Evolutionary conservation across 2,113 vertebrate genomes (phyloP).

Genomic region (Isurus oxyrinchus): DNA sequence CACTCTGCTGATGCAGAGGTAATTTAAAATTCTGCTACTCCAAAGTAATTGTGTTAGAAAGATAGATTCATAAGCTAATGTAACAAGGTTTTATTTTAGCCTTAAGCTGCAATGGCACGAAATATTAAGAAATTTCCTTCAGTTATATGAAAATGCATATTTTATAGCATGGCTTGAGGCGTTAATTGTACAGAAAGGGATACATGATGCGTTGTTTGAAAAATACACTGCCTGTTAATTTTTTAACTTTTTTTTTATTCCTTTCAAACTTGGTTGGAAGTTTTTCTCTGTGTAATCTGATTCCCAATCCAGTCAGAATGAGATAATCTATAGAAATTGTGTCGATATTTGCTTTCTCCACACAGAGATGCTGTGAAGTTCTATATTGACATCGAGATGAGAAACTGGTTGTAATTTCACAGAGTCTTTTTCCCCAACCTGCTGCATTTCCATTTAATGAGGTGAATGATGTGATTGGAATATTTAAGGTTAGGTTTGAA

Average conservation of each 20-base stretch:
- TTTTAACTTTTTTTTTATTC: background rate
- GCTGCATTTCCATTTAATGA: background rate
- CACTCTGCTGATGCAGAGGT: slow-evolving; percentile 20
- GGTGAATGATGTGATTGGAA: background rate
- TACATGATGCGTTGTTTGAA: background rate
- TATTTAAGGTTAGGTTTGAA: background rate
- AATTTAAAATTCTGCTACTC: slow-evolving; percentile 32
- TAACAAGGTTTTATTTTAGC: slow-evolving; percentile 34
- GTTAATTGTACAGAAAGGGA: background rate
- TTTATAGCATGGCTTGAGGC: slow-evolving; percentile 19
- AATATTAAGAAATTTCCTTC: slow-evolving; percentile 33
- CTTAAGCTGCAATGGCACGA: slow-evolving; percentile 23
- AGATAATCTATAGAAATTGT: background rate
- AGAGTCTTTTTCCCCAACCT: background rate
- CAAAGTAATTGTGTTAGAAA: slow-evolving; percentile 34
- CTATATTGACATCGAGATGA: background rate
- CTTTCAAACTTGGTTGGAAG: background rate
- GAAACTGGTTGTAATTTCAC: background rate
- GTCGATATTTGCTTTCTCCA: background rate
- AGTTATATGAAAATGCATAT: slow-evolving; percentile 36
- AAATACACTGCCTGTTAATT: slow-evolving; percentile 6
- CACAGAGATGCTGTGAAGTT: background rate
- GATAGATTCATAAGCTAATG: slow-evolving; percentile 37
- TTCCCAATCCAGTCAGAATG: background rate
- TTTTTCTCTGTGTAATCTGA: background rate